Conservation (phyloP, 2,113 vertebrate species). For the Dermatemys mawii region DNA sequence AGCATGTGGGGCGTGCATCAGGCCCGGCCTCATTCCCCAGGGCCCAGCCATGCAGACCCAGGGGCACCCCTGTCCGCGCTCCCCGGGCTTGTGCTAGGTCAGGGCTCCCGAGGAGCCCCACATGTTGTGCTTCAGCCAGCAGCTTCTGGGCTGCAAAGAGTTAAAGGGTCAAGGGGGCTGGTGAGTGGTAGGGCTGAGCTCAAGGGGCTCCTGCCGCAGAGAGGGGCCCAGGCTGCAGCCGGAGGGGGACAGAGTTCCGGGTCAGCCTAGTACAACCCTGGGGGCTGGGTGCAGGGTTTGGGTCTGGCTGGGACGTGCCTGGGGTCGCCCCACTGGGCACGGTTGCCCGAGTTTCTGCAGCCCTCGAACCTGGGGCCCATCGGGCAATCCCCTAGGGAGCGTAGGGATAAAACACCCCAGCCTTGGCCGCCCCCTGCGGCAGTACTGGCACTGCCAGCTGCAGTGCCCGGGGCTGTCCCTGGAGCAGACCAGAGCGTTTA, state of each 20-base stretch:
- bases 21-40: background rate
- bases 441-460: too few relatives aligned
- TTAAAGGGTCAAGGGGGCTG: background rate
- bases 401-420: too few relatives aligned
- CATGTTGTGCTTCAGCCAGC: slow-evolving; percentile 25
- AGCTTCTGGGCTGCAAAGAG: background rate
- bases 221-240: background rate
- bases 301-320: background rate
- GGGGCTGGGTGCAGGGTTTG: background rate
- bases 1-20: background rate
- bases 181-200: background rate
- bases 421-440: too few relatives aligned
- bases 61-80: background rate
- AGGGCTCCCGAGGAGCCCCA: background rate
- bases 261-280: background rate
- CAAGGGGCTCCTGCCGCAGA: background rate
- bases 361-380: too few relatives aligned
- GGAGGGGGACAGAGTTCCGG: background rate
- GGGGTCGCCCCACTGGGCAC: too few relatives aligned
- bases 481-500: too few relatives aligned
- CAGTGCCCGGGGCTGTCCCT: too few relatives aligned
- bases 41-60: background rate
- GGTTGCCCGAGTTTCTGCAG: too few relatives aligned
- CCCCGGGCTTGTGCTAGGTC: slow-evolving; percentile 22
- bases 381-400: too few relatives aligned